Evolutionary conservation across 2,797 vertebrate species (phyloP), one percentile per base, ranked within the genome.

Genomic region (Mormyrops attenuatus): DNA sequence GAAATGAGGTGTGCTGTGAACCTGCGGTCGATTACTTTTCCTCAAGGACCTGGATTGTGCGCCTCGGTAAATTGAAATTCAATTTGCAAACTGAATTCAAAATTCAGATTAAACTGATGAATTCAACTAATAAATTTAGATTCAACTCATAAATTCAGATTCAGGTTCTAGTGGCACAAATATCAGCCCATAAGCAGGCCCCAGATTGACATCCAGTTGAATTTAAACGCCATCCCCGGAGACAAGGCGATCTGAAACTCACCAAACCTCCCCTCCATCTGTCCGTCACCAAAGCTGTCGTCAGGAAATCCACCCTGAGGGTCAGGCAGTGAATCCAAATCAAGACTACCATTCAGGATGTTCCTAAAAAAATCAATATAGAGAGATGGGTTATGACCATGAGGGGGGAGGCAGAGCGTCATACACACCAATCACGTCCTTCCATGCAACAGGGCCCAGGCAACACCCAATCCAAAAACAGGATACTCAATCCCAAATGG

Each of bases 281-380:
- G 77, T 89, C 82, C 66, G 49, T 22, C 84, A 94, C 44, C 94
- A 90, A 90, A 93, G 90, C 90, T 93, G 93, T 90, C 94, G 66
- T 92, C 26, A 92, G 92, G 91, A 93, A 93, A 92, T 92, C 89
- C 90, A 92, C 90, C 63, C 82, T 94, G 94, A 87, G 91, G 93
- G 90, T 94, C 93, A 90, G 66, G 88, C 92, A 93, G 92, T 92
- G 92, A 89, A 91, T 88, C 89, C 93, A 94, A 90, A 84, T 91
- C 90, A 88, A 94, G 92, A 92, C 88, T 92, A 90, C 92, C 90
- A 89, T 94, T 95, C 94, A 93, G 90, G 90, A 91, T 91, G 92
- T 95, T 95, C 96, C 96, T 97, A 55, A 95, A 94, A 92, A 89
- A 92, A 94, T 94, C 93, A 95, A 95, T 95, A 94, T 17, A 96